Evolutionary conservation across 2,797 vertebrate species (phyloP).

Genomic region (Enteromius anoplus): DNA sequence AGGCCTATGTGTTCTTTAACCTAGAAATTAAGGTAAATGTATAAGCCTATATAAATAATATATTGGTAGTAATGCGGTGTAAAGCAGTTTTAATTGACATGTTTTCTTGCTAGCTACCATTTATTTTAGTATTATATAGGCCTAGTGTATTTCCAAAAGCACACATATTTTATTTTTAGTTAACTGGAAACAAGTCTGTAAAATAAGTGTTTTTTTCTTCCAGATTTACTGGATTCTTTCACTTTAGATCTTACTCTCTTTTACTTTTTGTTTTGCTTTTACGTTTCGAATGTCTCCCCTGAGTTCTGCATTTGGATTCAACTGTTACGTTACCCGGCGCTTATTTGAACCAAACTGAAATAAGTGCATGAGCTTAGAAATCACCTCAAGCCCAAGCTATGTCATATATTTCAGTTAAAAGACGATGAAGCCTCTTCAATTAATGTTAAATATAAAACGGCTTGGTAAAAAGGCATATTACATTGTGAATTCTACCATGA

Average conservation of each 20-base stretch:
- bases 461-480: not conserved
- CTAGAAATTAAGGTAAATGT: too few species aligned
- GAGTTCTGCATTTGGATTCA: not conserved
- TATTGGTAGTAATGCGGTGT: not conserved
- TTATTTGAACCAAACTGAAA: constrained; percentile 5
- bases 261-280: not conserved
- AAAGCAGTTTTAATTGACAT: not conserved
- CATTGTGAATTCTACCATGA: not conserved
- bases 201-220: not conserved
- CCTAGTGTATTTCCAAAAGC: not conserved
- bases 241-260: not conserved
- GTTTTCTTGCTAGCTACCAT: not conserved
- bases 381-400: not conserved
- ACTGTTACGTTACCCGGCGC: not conserved
- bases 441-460: constrained; percentile 1
- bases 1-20: too few species aligned
- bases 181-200: not conserved
- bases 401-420: not conserved
- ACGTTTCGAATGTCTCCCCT: constrained; percentile 1
- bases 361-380: constrained; percentile 14
- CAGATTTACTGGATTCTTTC: not conserved
- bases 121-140: not conserved
- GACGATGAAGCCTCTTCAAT: not conserved
- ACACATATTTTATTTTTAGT: not conserved
- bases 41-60: not conserved